Base-by-base conservation (phyloP, 2,888 invertebrate genomes). In the Drosophila peninsularis region DNA sequence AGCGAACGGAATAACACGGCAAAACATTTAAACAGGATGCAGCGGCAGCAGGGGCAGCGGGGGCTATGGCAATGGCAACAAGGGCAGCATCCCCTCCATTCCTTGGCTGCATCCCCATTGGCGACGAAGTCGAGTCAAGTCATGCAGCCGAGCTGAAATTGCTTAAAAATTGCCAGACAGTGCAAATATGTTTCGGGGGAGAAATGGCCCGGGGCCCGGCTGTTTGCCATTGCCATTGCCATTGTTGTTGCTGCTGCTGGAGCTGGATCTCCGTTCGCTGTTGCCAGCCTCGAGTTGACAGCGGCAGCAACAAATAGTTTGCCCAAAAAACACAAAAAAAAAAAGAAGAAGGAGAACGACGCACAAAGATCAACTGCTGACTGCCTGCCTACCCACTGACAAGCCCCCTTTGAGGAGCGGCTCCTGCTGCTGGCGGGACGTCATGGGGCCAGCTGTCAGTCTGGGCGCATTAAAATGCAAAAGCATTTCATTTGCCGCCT, bases 111-210 rank as follows among this genome's bases (percentile, higher is more conserved):
- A 56, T 39, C 65, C 67, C 67, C 67, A 62, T 44, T 60, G 72
- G 62, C 67, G 62, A 62, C 67, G 72, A 73, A 75, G 87, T 80
- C 62, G 83, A 70, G 86, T 54, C 75, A 65, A 75, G 80, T 75
- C 80, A 79, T 71, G 75, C 76, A 75, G 76, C 71, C 70, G 75
- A 71, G 80, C 83, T 86, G 78, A 87, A 89, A 84, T 84, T 87
- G 89, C 89, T 84, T 84, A 88, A 84, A 84, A 89, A 84, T 84
- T 84, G 88, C 82, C 84, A 84, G 84, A 84, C 84, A 84, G 89
- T 81, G 84, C 84, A 84, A 84, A 84, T 89, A 84, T 84, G 88
- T 84, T 87, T 78, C 71, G 75, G 70, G 69, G 71, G 52, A 63
- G 61, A 71, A 74, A 75, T 64, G 64, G 72, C 67, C 72, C 61